These are phyloP conservation scores for Marasmarcha lunaedactyla DNA, from an alignment of 2,888 invertebrate species.

Conservation along the genomic window DNA sequence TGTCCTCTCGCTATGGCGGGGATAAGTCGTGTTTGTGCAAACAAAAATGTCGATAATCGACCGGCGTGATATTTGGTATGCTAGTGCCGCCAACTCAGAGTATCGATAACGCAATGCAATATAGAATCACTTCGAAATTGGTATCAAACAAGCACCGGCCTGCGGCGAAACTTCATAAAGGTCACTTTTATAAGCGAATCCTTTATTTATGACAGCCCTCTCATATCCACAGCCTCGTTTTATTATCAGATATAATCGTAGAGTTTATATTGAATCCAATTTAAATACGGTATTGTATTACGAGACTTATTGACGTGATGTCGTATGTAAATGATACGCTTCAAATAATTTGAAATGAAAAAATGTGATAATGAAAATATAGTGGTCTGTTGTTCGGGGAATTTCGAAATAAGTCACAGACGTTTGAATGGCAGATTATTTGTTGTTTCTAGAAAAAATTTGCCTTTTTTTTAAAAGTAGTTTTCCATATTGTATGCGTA, in stretches of 20 bases:
- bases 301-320: not conserved
- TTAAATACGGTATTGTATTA: not conserved
- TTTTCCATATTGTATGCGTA: too few relatives aligned
- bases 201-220: conserved; percentile 62
- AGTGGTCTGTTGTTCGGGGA: not conserved
- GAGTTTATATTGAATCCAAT: conserved; percentile 27
- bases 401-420: not conserved
- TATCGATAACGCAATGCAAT: conserved; percentile 22
- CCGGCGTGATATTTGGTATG: conserved; percentile 23
- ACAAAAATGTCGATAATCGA: conserved; percentile 33
- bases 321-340: not conserved
- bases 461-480: too few relatives aligned
- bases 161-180: conserved; percentile 66
- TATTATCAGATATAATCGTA: conserved; percentile 38
- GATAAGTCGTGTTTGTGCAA: conserved; percentile 1
- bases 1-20: not conserved
- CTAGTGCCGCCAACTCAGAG: conserved; percentile 19
- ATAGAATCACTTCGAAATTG: conserved; percentile 63
- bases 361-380: too few relatives aligned
- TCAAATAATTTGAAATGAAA: too few relatives aligned
- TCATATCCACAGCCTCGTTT: conserved; percentile 52
- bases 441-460: too few relatives aligned
- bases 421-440: too few relatives aligned
- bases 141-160: conserved; percentile 47
- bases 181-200: conserved; percentile 64